These are phyloP conservation scores for Lumbricus terrestris DNA, from an alignment of 2,888 invertebrate genomes.

Conservation along the genomic window DNA sequence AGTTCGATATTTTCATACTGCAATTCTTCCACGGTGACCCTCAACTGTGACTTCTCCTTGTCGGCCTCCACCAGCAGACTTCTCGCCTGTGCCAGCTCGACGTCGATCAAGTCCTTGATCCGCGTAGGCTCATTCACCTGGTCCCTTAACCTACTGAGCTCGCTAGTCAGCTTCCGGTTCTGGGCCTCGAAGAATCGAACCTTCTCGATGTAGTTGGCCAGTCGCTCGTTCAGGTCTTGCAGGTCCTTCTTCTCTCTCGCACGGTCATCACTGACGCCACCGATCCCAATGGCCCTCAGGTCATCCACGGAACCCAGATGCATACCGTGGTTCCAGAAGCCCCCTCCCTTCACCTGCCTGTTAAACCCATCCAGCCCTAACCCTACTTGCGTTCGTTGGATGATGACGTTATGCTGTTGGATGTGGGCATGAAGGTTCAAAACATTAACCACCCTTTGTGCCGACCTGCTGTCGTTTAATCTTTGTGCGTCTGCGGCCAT, in stretches of 20 bases:
- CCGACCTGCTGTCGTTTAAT: neutral
- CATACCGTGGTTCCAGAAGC: neutral
- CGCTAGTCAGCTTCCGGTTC: constrained; percentile 56
- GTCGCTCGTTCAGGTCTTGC: constrained; percentile 63
- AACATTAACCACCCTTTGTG: neutral
- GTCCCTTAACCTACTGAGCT: constrained; percentile 51
- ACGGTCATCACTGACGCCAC: constrained; percentile 59
- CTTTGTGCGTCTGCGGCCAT: neutral
- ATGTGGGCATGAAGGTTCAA: constrained; percentile 19
- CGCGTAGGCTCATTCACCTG: constrained; percentile 45
- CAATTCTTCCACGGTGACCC: constrained; percentile 58
- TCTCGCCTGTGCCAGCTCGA: constrained; percentile 61
- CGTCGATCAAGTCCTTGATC: constrained; percentile 60
- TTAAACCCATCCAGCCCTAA: neutral
- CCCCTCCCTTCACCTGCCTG: neutral
- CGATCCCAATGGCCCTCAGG: constrained; percentile 44
- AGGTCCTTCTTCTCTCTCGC: constrained; percentile 63
- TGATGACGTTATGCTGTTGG: constrained; percentile 24
- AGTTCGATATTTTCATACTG: constrained; percentile 57
- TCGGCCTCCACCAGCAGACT: constrained; percentile 61
- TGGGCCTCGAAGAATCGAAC: constrained; percentile 59
- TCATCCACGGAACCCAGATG: neutral
- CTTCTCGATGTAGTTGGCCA: constrained; percentile 64
- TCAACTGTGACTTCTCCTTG: constrained; percentile 60
- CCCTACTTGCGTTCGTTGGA: constrained; percentile 10